Evolutionary conservation across 2,113 vertebrate species (phyloP), one percentile per base, ranked within the genome.

Genomic region (Elachura formosa): DNA sequence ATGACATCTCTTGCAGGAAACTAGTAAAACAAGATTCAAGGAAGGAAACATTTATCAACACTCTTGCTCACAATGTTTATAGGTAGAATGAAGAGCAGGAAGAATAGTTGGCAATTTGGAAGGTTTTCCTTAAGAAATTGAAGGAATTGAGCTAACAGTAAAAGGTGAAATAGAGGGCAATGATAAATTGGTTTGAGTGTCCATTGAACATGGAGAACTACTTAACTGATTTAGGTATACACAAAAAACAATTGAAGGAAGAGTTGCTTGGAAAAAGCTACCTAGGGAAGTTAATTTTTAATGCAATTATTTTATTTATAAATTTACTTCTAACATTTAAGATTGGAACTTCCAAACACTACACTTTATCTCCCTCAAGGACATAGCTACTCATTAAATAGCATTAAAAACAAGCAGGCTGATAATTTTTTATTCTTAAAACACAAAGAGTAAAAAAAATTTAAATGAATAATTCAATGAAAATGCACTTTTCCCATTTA

Each of bases 391-490:
- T 75, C 46, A 79, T 84, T 82, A 92, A 69, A 75, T 31, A 76
- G n/a, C 17, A 76, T 84, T 79, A 78, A 76, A 96, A 91, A 61
- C 19, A 81, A 82, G 31, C 28, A 9, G 9, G 49, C 23, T 54
- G 87, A 87, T 76, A 8, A 63, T 51, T 84, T 94, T 89, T 69
- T 87, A 73, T 91, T 91, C 73, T 87, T 82, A 58, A 78, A 89
- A 91, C n/a, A 52, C 58, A 58, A 90, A 33, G 14, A 69, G 23
- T 81, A 49, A 91, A 87, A 71, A 72, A 4, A 68, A 76, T 87
- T 78, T 18, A 69, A 80, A 93, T 92, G 4, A 94, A 94, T 94
- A 93, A 97, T 89, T 95, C 84, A 92, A 62, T 84, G n/a, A 91
- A 93, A 89, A 91, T 46, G 19, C 58, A 55, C 10, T 73, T 94